Base-by-base conservation (phyloP, 2,888 invertebrate species). In the Megalurothrips usitatus region DNA sequence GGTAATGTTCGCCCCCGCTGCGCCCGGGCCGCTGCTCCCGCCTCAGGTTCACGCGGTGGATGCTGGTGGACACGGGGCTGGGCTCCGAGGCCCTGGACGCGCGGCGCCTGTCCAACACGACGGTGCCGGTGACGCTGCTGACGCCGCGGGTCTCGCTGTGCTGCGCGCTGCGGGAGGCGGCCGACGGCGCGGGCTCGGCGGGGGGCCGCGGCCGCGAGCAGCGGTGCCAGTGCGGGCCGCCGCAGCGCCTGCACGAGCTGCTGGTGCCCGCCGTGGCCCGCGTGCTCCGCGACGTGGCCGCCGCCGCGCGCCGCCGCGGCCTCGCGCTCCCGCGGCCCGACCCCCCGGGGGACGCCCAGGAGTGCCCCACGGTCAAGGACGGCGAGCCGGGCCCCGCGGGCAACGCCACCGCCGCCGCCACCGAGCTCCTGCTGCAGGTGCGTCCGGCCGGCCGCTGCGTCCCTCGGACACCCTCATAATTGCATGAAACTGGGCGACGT, bases 31-130 rank as follows among this genome's bases (percentile, higher is more conserved):
- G n/a, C n/a, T n/a, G n/a, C n/a, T 9, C 52, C 10, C 52, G 1
- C 52, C 14, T 52, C 47, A 79, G 49, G 49, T 79, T 34, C 47
- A 79, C 48, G 48, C 79, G 48, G 43, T 79, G 79, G 49, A 49
- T 49, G 49, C 47, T 48, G 79, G 48, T 79, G 48, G 47, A 47
- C 49, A 49, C 79, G 47, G 79, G n/a, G 26, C 23, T 75, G 68
- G 23, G 23, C 11, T 10, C 11, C 11, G 68, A 10, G 68, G 12
- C 26, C 23, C 68, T 23, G 9, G 68, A 75, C 68, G 12, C 68
- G 1, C 23, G 68, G 23, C 26, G 4, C 23, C 68, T 75, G 23
- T 12, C n/a, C 26, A 75, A 75, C 68, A 26, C 68, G 11, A 75
- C 68, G 23, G 26, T 75, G 23, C 26, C 68, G 11, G 68, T 75